Evolutionary conservation across 2,113 vertebrate genomes (phyloP).

Genomic region (Chroicocephalus ridibundus): DNA sequence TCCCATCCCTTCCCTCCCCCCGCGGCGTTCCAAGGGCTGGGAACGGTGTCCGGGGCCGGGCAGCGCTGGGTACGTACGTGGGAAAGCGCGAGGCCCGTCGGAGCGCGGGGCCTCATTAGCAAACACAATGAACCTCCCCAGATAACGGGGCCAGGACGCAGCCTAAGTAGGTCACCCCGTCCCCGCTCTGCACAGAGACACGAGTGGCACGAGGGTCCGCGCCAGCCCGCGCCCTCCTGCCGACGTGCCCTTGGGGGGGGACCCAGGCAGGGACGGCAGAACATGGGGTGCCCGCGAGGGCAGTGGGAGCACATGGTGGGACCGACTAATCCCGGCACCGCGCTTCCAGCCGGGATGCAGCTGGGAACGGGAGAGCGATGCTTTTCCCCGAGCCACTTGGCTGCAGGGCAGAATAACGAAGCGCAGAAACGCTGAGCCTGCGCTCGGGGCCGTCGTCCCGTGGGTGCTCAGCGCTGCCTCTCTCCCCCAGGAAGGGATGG

Average conservation of each 20-base stretch:
- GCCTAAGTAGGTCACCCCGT: neutral
- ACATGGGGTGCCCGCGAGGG: rapidly evolving
- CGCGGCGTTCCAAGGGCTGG: neutral
- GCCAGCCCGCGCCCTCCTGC: rapidly evolving
- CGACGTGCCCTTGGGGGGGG: neutral
- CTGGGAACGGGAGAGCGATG: neutral
- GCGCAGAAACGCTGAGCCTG: neutral
- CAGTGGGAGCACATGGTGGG: rapidly evolving
- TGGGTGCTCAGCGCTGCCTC: neutral
- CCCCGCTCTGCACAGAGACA: neutral
- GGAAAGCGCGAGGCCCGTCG: neutral
- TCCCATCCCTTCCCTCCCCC: neutral
- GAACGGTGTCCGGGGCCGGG: neutral
- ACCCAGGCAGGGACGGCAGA: neutral
- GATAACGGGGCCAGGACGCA: neutral
- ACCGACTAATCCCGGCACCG: rapidly evolving
- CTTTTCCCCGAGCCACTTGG: neutral
- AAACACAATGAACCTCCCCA: neutral
- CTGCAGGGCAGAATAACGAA: rapidly evolving
- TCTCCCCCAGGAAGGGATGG: neutral
- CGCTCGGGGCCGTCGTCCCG: neutral
- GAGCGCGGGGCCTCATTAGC: slow-evolving; percentile 14
- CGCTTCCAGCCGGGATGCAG: neutral
- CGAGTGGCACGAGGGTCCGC: neutral
- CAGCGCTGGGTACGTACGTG: neutral